Evolutionary conservation across 2,797 vertebrate genomes (phyloP).

Genomic region (Sebastes variabilis): DNA sequence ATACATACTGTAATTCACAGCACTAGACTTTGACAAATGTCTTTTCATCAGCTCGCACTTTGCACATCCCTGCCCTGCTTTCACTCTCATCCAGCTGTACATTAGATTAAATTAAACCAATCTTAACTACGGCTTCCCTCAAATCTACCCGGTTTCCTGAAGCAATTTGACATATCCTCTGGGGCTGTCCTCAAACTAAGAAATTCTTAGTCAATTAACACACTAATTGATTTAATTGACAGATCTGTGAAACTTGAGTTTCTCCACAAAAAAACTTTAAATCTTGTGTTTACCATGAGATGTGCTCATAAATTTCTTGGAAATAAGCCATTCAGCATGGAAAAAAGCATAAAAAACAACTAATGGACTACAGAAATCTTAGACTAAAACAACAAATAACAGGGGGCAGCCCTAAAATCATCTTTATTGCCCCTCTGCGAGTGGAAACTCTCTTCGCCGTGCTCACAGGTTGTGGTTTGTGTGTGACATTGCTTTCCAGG

Average conservation of each 20-base stretch:
- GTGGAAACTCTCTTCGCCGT: background rate
- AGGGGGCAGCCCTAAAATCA: too few species aligned
- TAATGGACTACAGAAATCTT: too few species aligned
- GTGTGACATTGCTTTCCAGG: slow-evolving; percentile 47
- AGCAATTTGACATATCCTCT: background rate
- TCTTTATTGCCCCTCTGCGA: background rate
- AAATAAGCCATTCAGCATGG: too few species aligned
- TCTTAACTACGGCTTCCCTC: background rate
- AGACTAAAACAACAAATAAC: too few species aligned
- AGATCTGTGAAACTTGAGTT: too few species aligned
- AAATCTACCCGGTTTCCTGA: background rate
- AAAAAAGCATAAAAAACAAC: too few species aligned
- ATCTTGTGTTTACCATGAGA: too few species aligned
- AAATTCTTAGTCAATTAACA: too few species aligned
- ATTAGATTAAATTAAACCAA: background rate
- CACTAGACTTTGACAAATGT: slow-evolving; percentile 17
- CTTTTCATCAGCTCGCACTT: slow-evolving; percentile 3
- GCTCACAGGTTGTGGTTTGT: background rate
- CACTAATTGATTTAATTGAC: too few species aligned
- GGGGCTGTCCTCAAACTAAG: too few species aligned
- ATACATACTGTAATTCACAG: slow-evolving; percentile 2
- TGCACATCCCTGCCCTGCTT: background rate
- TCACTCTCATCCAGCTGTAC: background rate
- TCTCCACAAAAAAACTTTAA: too few species aligned
- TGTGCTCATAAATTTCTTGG: too few species aligned